Conservation (phyloP, 2,888 invertebrate species). For the Drosophila mercatorum region DNA sequence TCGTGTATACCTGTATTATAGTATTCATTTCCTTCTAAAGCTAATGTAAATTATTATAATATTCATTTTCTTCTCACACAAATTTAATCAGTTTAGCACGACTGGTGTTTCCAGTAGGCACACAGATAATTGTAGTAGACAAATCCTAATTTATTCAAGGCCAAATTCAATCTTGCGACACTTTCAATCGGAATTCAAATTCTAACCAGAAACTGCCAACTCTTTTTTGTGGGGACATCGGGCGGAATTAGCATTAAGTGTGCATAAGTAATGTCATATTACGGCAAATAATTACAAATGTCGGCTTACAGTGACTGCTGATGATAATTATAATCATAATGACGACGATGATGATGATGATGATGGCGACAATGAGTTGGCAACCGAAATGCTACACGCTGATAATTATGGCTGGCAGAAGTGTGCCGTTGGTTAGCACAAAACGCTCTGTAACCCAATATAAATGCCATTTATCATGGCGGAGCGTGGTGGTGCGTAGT, state of each 20-base stretch:
- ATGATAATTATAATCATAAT: not conserved
- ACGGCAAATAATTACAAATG: slow-evolving; percentile 75
- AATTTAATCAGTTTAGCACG: too few species aligned
- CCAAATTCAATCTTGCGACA: slow-evolving; percentile 29
- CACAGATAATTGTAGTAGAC: slow-evolving; percentile 13
- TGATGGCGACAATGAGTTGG: slow-evolving; percentile 9
- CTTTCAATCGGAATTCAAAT: not conserved
- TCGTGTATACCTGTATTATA: too few species aligned
- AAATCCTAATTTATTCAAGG: slow-evolving; percentile 42
- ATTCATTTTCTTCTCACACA: too few species aligned
- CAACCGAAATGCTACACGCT: slow-evolving; percentile 37
- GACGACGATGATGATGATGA: not conserved
- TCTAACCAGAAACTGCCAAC: slow-evolving; percentile 46
- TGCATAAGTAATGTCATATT: slow-evolving; percentile 74
- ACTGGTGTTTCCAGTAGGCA: too few species aligned
- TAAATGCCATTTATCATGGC: slow-evolving; percentile 78
- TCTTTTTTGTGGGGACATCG: slow-evolving; percentile 29
- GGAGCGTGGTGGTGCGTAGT: slow-evolving; percentile 33
- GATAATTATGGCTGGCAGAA: slow-evolving; percentile 60
- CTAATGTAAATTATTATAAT: too few species aligned
- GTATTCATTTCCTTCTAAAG: too few species aligned
- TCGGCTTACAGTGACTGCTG: slow-evolving; percentile 53
- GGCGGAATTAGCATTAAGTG: slow-evolving; percentile 66
- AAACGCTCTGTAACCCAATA: slow-evolving; percentile 73
- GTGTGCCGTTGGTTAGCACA: slow-evolving; percentile 59